These are phyloP conservation scores for Pseudochirops corinnae DNA, from an alignment of 2,797 vertebrate genomes.

Conservation along the genomic window DNA sequence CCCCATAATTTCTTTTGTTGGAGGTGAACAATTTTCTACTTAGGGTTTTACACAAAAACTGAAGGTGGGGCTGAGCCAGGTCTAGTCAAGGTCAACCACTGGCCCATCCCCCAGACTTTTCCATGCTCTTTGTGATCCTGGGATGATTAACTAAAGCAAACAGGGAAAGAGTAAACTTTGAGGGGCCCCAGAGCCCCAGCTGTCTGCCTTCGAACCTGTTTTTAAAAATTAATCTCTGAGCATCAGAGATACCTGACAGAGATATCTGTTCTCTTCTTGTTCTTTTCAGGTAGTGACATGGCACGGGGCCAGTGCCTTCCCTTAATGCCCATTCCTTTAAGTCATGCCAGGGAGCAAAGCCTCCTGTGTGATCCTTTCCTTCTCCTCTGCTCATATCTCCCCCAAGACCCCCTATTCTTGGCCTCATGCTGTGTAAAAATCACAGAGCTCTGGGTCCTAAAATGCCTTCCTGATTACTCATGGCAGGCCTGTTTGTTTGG, in stretches of 20 bases:
- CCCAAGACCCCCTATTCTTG: background rate
- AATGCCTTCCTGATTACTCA: background rate
- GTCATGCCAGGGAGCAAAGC: background rate
- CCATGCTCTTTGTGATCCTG: constrained; percentile 61
- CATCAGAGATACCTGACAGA: no score
- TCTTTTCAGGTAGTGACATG: background rate
- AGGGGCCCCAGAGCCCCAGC: constrained; percentile 23
- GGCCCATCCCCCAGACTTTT: background rate
- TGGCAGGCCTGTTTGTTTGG: background rate
- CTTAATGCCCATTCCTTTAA: background rate
- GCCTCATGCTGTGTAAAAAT: background rate
- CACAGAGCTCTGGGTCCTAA: background rate
- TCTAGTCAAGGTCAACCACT: background rate
- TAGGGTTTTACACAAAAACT: background rate
- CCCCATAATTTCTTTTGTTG: background rate
- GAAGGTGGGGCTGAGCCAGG: background rate
- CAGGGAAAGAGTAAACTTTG: background rate
- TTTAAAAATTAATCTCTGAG: constrained; percentile 70
- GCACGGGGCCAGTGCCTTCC: background rate
- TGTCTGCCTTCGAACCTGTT: constrained; percentile 61
- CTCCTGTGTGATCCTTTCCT: background rate
- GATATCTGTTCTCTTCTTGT: background rate
- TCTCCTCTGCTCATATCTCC: background rate
- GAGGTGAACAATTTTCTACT: background rate
- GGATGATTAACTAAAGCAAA: constrained; percentile 79